phyloP scores from a whole-genome alignment of 2,888 invertebrate genomes.

The Ectropis crepuscularia region DNA sequence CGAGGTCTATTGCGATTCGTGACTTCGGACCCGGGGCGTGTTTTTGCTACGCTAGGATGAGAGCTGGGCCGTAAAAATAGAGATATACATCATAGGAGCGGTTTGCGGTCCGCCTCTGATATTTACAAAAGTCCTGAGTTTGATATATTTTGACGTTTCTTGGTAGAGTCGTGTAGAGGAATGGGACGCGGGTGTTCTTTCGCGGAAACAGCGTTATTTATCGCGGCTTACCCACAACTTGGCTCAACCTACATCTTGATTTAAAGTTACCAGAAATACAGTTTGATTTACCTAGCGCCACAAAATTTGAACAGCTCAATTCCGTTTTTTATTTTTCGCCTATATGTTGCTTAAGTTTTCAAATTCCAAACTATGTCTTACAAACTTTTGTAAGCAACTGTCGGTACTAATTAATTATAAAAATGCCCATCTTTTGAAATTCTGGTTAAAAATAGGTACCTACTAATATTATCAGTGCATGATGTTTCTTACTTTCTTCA shows the following conservation, averaged over 20 bases:
- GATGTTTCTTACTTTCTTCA: no score
- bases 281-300: no score
- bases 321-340: no score
- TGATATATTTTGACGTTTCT: constrained; percentile 83
- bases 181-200: constrained; percentile 62
- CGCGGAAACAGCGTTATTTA: constrained; percentile 65
- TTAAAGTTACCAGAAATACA: not conserved
- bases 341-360: no score
- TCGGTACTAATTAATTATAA: no score
- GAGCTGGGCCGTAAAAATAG: constrained; percentile 68
- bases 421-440: no score
- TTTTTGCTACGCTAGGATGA: constrained; percentile 61
- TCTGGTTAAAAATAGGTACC: no score
- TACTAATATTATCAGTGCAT: no score
- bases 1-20: constrained; percentile 74
- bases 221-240: constrained; percentile 46
- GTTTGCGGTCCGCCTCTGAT: constrained; percentile 66
- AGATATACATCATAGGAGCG: constrained; percentile 70
- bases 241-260: constrained; percentile 20
- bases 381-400: no score
- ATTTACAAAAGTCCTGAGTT: constrained; percentile 61
- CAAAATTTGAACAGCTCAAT: no score
- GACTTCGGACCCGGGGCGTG: constrained; percentile 62
- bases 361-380: no score
- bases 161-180: constrained; percentile 59